Conservation (phyloP, 2,113 vertebrate genomes). For the Sialia sialis region DNA sequence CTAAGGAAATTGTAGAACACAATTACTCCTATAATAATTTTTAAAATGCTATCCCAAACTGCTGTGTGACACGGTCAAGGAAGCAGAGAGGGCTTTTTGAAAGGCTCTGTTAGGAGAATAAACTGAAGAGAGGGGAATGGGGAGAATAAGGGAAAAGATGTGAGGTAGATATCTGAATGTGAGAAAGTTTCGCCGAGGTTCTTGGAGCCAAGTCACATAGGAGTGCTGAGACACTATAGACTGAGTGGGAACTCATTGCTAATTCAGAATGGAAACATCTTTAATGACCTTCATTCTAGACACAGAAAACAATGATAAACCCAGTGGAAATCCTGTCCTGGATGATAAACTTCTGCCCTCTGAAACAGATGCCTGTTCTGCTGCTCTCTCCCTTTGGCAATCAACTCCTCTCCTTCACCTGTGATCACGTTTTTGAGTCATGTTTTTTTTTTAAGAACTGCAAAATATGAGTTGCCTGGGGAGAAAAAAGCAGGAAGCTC, state of each 20-base stretch:
- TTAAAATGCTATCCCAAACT: neutral
- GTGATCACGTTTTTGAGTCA: neutral
- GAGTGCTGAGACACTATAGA: neutral
- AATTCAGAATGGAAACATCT: slow-evolving; percentile 37
- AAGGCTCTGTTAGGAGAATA: neutral
- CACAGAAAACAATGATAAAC: slow-evolving; percentile 1
- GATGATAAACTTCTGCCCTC: slow-evolving; percentile 10
- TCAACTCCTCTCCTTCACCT: neutral
- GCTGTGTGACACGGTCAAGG: neutral
- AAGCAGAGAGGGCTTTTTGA: neutral
- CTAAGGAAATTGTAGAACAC: neutral
- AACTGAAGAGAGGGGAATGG: neutral
- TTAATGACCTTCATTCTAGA: slow-evolving; percentile 21
- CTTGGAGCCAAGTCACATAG: neutral
- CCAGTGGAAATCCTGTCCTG: neutral
- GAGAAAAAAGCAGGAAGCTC: neutral
- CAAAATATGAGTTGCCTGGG: neutral
- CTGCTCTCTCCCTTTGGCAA: neutral
- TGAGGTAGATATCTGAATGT: neutral
- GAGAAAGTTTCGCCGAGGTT: neutral
- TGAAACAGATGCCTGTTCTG: neutral
- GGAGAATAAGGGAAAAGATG: neutral
- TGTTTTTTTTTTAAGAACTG: neutral
- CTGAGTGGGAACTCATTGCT: neutral
- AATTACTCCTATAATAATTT: neutral